phyloP scores from a whole-genome alignment of 2,113 vertebrate genomes.

The Carassius auratus region DNA sequence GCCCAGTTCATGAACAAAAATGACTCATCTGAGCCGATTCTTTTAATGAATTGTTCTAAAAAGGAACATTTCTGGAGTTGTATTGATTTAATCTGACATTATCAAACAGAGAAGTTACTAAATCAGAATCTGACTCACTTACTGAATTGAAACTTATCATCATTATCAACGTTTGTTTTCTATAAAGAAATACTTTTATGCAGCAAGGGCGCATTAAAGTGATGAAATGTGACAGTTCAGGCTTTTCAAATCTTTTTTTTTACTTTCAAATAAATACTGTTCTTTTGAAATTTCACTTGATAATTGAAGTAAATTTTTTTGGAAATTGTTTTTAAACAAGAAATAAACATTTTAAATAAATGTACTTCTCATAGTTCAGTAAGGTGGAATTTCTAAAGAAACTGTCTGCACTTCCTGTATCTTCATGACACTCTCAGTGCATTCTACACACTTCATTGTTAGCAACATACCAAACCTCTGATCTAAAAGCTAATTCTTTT shows the following conservation, averaged over 20 bases:
- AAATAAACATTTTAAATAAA: neutral
- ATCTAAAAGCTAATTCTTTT: neutral
- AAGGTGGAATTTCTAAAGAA: neutral
- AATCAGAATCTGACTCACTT: too few species aligned
- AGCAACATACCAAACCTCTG: constrained; percentile 16
- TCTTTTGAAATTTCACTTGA: too few species aligned
- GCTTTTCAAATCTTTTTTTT: too few species aligned
- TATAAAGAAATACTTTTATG: too few species aligned
- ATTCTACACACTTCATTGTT: neutral
- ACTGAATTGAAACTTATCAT: neutral
- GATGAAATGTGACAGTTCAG: too few species aligned
- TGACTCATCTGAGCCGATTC: neutral
- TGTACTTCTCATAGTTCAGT: neutral
- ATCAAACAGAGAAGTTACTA: too few species aligned
- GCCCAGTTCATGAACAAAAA: neutral
- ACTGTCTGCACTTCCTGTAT: neutral
- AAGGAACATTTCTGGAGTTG: neutral
- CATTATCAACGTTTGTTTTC: too few species aligned
- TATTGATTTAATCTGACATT: too few species aligned
- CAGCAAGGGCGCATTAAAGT: too few species aligned
- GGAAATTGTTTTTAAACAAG: neutral
- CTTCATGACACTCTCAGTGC: neutral
- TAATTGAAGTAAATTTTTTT: neutral
- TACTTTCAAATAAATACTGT: too few species aligned
- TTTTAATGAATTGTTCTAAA: neutral